Percentiles rank a stretch among this genome's conserved stretches.
Evolutionary conservation across 1,140 invertebrate species (phyloP).

Genomic region (Drosophila nebulosa): DNA sequence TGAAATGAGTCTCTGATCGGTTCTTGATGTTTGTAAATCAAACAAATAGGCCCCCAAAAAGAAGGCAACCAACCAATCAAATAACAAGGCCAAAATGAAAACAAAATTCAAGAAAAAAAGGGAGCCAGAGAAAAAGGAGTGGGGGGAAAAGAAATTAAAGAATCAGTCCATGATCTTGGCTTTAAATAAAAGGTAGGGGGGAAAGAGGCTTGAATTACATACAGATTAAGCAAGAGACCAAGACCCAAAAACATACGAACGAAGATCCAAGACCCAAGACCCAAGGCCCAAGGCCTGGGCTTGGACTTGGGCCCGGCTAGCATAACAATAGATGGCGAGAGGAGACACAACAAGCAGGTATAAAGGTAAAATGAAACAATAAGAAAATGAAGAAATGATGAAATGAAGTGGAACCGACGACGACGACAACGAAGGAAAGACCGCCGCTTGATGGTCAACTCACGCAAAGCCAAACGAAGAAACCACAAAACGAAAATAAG

Average conservation of each 20-base stretch:
- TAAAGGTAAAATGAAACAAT: constrained; percentile 15
- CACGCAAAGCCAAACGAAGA: constrained; percentile 42
- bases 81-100: constrained; percentile 19
- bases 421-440: neutral
- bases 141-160: constrained; percentile 28
- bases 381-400: constrained; percentile 27
- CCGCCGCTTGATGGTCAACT: constrained; percentile 6
- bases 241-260: neutral
- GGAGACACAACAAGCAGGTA: neutral
- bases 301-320: constrained; percentile 6
- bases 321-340: constrained; percentile 26
- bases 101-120: neutral
- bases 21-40: constrained; percentile 6
- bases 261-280: too few relatives aligned
- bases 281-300: neutral
- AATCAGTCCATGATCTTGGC: constrained; percentile 22
- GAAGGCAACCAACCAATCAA: constrained; percentile 21
- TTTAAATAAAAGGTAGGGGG: constrained; percentile 8
- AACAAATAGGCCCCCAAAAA: constrained; percentile 22
- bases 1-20: constrained; percentile 34
- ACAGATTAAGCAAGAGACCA: constrained; percentile 29
- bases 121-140: neutral
- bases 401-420: constrained; percentile 51
- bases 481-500: constrained; percentile 3
- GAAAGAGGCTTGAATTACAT: constrained; percentile 42